Percentiles rank a stretch among this genome's conserved stretches.
phyloP scores from a whole-genome alignment of 2,113 vertebrate genomes.

The Phrynocephalus versicolor region DNA sequence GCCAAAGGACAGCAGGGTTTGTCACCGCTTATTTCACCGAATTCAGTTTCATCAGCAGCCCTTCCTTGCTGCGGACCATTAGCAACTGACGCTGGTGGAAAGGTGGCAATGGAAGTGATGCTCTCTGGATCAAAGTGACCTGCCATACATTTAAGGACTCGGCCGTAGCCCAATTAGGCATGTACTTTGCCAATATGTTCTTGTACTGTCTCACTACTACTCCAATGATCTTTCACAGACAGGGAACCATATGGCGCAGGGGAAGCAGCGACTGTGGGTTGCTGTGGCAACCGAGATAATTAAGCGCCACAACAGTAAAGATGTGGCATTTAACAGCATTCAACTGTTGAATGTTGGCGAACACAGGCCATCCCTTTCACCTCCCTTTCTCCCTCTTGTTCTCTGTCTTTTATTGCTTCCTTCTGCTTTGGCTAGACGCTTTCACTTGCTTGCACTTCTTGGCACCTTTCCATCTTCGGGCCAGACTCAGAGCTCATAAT shows the following conservation, averaged over 20 bases:
- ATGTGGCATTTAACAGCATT: not conserved
- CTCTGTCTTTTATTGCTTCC: not conserved
- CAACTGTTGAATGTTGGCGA: not conserved
- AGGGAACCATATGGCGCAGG: not conserved
- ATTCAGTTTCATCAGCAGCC: not conserved
- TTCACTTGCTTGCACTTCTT: not conserved
- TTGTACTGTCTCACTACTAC: slow-evolving; percentile 39
- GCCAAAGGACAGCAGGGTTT: not conserved
- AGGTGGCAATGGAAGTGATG: not conserved
- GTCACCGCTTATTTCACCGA: not conserved
- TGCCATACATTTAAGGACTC: not conserved
- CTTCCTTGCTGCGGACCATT: slow-evolving; percentile 26
- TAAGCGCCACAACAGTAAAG: slow-evolving; percentile 5
- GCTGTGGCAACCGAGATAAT: slow-evolving; percentile 16
- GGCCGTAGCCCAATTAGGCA: not conserved
- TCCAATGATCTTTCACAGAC: slow-evolving; percentile 19
- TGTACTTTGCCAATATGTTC: not conserved
- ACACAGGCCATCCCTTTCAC: not conserved
- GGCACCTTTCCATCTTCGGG: not conserved
- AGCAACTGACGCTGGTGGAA: not conserved
- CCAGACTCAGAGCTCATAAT: too few species aligned
- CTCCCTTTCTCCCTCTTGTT: too few species aligned
- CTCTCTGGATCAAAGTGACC: not conserved
- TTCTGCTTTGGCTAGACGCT: not conserved
- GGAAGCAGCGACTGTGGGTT: not conserved